Percentiles rank a stretch among this genome's conserved stretches.
These are phyloP conservation scores for Hemithea aestivaria DNA, from an alignment of 2,888 invertebrate genomes.

Conservation along the genomic window DNA sequence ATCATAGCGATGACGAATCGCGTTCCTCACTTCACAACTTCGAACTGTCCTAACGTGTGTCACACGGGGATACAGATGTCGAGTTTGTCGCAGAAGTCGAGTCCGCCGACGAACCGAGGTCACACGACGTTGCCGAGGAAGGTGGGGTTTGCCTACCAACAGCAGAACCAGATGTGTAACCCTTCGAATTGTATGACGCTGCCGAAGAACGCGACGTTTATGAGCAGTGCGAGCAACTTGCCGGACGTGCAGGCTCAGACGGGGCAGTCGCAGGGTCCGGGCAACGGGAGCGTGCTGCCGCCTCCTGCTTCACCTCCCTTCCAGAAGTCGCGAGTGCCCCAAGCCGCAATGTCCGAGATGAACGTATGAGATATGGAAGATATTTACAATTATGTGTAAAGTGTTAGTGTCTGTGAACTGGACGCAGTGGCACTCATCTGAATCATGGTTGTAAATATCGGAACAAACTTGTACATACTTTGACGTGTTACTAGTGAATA, in stretches of 20 bases:
- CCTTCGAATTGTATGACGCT: conserved; percentile 79
- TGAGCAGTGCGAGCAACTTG: conserved; percentile 64
- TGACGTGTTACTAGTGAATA: conserved; percentile 38
- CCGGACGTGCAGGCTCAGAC: conserved; percentile 75
- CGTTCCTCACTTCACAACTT: conserved; percentile 67
- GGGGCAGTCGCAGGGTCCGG: conserved; percentile 62
- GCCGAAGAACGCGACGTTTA: conserved; percentile 79
- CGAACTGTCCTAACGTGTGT: conserved; percentile 78
- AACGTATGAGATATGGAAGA: conserved; percentile 87
- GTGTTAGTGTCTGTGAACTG: conserved; percentile 44
- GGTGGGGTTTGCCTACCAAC: conserved; percentile 69
- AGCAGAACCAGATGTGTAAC: conserved; percentile 67
- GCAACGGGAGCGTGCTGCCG: conserved; percentile 45
- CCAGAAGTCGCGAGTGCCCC: conserved; percentile 82
- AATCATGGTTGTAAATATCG: conserved; percentile 75
- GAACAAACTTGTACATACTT: conserved; percentile 46
- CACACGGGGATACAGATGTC: conserved; percentile 80
- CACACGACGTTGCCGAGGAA: conserved; percentile 73
- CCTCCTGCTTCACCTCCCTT: conserved; percentile 66
- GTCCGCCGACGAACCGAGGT: conserved; percentile 64
- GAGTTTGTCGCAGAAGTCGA: conserved; percentile 64
- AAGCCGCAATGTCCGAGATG: conserved; percentile 93
- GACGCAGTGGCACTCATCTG: conserved; percentile 50
- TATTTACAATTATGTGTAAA: conserved; percentile 78
- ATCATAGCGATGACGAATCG: conserved; percentile 74